A percentile compares a stretch with the other conserved stretches of the same genome.
Evolutionary conservation across 2,113 vertebrate species (phyloP).

Genomic region (Scatophagus argus): DNA sequence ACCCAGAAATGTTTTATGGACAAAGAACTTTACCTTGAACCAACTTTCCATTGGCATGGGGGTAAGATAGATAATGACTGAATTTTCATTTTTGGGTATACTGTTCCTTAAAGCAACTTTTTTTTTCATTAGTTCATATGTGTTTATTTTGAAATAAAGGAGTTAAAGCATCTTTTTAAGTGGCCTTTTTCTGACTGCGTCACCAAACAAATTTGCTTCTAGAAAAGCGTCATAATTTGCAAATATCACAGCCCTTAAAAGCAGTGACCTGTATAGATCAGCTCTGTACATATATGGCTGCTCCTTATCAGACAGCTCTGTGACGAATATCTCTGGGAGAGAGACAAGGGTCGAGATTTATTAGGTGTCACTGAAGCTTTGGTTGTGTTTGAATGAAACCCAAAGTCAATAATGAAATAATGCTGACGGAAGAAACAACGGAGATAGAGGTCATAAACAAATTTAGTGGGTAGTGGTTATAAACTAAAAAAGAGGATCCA

Average conservation of each 20-base stretch:
- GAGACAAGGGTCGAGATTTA: conserved; percentile 54
- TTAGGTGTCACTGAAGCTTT: not conserved
- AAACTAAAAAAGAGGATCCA: conserved; percentile 65
- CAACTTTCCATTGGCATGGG: too few relatives aligned
- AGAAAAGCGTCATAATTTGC: conserved; percentile 9
- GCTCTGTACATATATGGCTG: not conserved
- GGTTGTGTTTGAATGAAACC: not conserved
- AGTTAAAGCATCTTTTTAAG: not conserved
- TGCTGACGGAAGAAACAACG: conserved; percentile 6
- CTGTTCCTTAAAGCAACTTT: too few relatives aligned
- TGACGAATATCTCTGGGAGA: conserved; percentile 39
- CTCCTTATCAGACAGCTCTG: conserved; percentile 49
- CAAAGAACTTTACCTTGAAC: too few relatives aligned
- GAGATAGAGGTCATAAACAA: conserved; percentile 32
- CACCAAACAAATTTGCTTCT: conserved; percentile 1
- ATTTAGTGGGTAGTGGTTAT: conserved; percentile 6
- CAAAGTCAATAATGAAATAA: conserved; percentile 49
- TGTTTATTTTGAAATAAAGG: not conserved
- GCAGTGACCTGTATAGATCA: not conserved
- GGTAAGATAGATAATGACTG: too few relatives aligned
- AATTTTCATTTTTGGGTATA: too few relatives aligned
- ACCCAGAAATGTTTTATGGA: too few relatives aligned
- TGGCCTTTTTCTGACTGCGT: not conserved
- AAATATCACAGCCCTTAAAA: conserved; percentile 16
- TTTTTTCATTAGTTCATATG: too few relatives aligned